phyloP scores from a whole-genome alignment of 2,888 invertebrate species.

The Stenolophus ochropezus region DNA sequence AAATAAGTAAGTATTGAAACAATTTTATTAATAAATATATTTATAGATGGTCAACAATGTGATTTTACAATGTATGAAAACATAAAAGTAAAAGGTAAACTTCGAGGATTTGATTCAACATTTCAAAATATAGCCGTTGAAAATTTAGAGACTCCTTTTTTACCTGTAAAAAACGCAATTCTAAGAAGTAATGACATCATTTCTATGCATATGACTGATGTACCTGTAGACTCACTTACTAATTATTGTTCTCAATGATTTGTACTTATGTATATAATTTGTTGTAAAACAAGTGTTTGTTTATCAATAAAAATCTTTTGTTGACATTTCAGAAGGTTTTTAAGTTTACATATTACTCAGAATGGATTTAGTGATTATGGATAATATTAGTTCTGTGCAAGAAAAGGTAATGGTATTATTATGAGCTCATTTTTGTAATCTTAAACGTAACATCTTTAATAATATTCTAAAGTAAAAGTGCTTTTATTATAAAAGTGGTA shows the following conservation, averaged over 20 bases:
- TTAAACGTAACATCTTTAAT: too few relatives aligned
- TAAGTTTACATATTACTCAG: too few relatives aligned
- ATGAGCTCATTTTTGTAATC: too few relatives aligned
- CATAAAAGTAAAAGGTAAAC: conserved; percentile 66
- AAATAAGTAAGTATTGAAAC: background rate
- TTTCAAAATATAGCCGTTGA: conserved; percentile 69
- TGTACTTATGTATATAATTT: background rate
- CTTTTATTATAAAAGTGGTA: too few relatives aligned
- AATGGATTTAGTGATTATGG: background rate
- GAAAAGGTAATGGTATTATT: background rate
- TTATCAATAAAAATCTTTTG: background rate
- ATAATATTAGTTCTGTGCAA: background rate
- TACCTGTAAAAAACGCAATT: conserved; percentile 66
- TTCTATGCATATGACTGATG: conserved; percentile 63
- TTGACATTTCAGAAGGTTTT: background rate
- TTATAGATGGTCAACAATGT: conserved; percentile 65
- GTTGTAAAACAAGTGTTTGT: conserved; percentile 1
- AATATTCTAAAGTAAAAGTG: too few relatives aligned
- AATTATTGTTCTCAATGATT: conserved; percentile 15
- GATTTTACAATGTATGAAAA: conserved; percentile 68
- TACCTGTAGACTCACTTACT: conserved; percentile 41
- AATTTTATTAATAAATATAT: background rate
- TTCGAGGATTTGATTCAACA: conserved; percentile 68
- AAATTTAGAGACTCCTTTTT: conserved; percentile 67
- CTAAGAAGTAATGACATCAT: conserved; percentile 69